Evolutionary conservation across 1,140 invertebrate species (phyloP), one percentile per base, ranked within the genome.

Genomic region (Bombus cullumanus): DNA sequence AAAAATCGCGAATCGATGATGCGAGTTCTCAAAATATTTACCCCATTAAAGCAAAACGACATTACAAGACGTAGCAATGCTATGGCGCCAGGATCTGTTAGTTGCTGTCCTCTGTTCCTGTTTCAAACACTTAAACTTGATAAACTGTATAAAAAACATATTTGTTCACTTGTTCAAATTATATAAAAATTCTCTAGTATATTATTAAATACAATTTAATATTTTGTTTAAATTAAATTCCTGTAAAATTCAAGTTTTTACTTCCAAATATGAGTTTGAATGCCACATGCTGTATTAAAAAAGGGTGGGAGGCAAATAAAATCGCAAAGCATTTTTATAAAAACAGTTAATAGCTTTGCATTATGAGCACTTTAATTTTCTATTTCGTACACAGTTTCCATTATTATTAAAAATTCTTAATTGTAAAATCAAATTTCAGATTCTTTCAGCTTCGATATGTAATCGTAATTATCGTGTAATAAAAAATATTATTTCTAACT

Each of bases 41-140:
- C 94, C 94, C 94, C 92, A 95, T 93, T 91, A 93, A 95, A 95
- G 94, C 93, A 95, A 95, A 95, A 94, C 90, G 93, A 94, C 90
- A 94, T 93, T 92, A 94, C 93, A 94, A 94, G 92, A 94, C 89
- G 94, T 92, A 94, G 94, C 94, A 94, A 94, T 94, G 93, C 93
- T 94, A 94, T 94, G 94, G 92, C 91, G 93, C 92, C 94, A 93
- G 91, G 92, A 88, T 92, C 94, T 94, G 94, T 95, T 95, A 95
- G 92, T 95, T 94, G 93, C 93, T 95, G 92, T 95, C 92, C 94
- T 94, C 92, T 90, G 94, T 92, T 95, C 95, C 94, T 95, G 94
- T 92, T 94, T 93, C 89, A 94, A 94, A 95, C 92, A 94, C 94
- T 94, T 92, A 93, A 93, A 93, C 91, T 92, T 92, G 86, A 90